Evolutionary conservation across 1,140 invertebrate species (phyloP).

Genomic region (Steinernema khuongi): DNA sequence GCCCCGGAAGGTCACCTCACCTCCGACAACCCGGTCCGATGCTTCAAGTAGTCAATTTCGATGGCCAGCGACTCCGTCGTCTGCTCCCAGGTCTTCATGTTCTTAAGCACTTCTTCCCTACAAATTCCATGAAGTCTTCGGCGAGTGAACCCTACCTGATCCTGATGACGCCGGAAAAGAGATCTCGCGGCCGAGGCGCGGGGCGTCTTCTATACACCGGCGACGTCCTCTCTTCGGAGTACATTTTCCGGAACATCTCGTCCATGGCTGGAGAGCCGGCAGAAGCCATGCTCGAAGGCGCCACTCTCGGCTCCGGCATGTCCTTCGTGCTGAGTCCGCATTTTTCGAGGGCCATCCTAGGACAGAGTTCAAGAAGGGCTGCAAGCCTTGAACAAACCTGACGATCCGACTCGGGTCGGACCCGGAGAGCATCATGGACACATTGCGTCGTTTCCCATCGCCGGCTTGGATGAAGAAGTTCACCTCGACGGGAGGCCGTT

Average conservation of each 20-base stretch:
- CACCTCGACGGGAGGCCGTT: slow-evolving; percentile 11
- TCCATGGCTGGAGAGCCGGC: neutral
- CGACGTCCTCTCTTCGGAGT: too few relatives aligned
- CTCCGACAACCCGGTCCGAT: slow-evolving; percentile 24
- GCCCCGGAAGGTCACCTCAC: too few relatives aligned
- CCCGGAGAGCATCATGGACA: slow-evolving; percentile 27
- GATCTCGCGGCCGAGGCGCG: too few relatives aligned
- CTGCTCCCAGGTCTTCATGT: slow-evolving; percentile 9
- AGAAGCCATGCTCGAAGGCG: slow-evolving; percentile 3
- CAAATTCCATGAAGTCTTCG: neutral
- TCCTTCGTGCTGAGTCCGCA: slow-evolving; percentile 29
- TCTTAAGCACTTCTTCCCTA: slow-evolving; percentile 18
- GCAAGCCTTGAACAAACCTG: slow-evolving; percentile 24
- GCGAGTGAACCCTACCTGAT: neutral
- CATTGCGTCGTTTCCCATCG: slow-evolving; percentile 24
- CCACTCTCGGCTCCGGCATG: neutral
- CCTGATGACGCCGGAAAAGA: neutral
- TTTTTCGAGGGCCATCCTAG: slow-evolving; percentile 31
- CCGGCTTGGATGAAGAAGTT: slow-evolving; percentile 32
- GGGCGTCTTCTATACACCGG: too few relatives aligned
- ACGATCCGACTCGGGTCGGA: slow-evolving; percentile 32
- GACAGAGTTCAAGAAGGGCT: too few relatives aligned
- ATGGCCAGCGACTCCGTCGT: slow-evolving; percentile 7
- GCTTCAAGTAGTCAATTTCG: slow-evolving; percentile 33
- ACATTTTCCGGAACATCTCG: neutral